Conservation (phyloP, 2,888 invertebrate genomes). For the Drosophila vallismaia region DNA sequence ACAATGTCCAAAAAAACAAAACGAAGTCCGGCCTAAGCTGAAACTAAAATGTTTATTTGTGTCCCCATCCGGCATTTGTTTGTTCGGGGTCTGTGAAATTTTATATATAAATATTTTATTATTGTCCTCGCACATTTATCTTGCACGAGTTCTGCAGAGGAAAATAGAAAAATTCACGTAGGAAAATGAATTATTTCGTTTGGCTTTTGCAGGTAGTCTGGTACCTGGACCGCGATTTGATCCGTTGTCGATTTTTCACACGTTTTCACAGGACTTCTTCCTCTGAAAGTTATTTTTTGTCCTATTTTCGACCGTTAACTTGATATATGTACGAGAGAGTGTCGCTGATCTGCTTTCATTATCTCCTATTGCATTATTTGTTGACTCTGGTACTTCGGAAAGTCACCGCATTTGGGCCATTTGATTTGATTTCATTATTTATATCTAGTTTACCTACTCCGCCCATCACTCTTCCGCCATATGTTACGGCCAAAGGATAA, state of each 20-base stretch:
- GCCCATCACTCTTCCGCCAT: conserved; percentile 32
- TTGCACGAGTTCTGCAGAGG: conserved; percentile 1
- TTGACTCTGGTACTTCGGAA: neutral
- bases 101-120: conserved; percentile 39
- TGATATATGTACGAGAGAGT: conserved; percentile 19
- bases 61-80: conserved; percentile 5
- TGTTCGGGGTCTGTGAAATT: conserved; percentile 12
- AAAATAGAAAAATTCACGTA: neutral
- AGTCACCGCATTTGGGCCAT: conserved; percentile 20
- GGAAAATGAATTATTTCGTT: conserved; percentile 33
- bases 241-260: conserved; percentile 29
- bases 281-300: neutral
- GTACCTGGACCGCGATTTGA: conserved; percentile 11
- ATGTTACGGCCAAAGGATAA: conserved; percentile 24
- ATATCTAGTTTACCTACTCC: conserved; percentile 7
- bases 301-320: conserved; percentile 13
- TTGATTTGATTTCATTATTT: conserved; percentile 32
- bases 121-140: conserved; percentile 32
- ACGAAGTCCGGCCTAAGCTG: conserved; percentile 1
- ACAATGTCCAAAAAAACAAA: conserved; percentile 5
- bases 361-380: neutral
- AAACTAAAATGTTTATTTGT: conserved; percentile 9
- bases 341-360: conserved; percentile 8
- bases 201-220: neutral
- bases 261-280: neutral